Base-by-base conservation (phyloP, 2,113 vertebrate genomes). In the Isurus oxyrinchus region DNA sequence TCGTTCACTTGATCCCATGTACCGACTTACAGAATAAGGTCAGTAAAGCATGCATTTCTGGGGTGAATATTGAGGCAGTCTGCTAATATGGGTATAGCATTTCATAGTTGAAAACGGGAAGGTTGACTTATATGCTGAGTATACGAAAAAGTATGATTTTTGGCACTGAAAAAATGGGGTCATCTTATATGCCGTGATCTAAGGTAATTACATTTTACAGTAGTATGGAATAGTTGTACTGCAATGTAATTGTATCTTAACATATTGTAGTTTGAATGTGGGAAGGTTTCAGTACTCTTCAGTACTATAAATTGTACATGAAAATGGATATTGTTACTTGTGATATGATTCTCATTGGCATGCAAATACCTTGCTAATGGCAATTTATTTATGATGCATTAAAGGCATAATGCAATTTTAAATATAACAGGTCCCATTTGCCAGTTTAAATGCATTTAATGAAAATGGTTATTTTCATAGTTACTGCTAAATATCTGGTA, bases 301-400 rank as follows among this genome's bases (percentile, higher is more conserved):
- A 61, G 93, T 44, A 44, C 40, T 63, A 16, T 94, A 63, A 94
- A 93, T 93, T 11, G 0, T 61, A 44, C 10, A 95, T 49, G 21
- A 67, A 55, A 53, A 95, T 95, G 23, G 40, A 44, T 35, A 66
- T 69, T 66, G 35, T 44, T 84, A 27, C 7, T 69, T 69, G 63
- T 72, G 94, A 95, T 53, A 72, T 25, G 67, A 53, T 72, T 55
- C 53, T 95, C 94, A 95, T 69, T 95, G 63, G 27, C 25, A 69
- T 95, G 63, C 63, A 69, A 69, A 13, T 69, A 1, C 55, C 57
- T 59, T 61, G 16, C 35, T 69, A 44, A 69, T 67, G 21, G 25
- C 63, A 95, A 69, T 67, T 69, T 95, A 72, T 72, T 95, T 95
- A 27, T 95, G 44, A 72, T 49, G 44, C 66, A 63, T 94, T 63